Evolutionary conservation across 2,797 vertebrate species (phyloP).

Genomic region (Phaenicophaeus curvirostris): DNA sequence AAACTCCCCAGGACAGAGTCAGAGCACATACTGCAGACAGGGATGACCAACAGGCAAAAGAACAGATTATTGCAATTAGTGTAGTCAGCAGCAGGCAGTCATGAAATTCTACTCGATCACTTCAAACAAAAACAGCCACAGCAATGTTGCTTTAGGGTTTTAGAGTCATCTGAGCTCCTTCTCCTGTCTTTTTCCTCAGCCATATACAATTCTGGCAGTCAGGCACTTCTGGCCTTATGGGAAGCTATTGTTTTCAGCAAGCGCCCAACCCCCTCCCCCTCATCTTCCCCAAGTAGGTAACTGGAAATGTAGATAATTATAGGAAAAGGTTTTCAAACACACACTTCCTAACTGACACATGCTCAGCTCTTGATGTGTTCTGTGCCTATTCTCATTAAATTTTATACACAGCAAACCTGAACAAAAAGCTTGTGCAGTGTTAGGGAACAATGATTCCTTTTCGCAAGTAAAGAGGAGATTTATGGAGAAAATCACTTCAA

Average conservation of each 20-base stretch:
- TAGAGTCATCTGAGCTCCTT: accelerated
- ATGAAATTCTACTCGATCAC: accelerated
- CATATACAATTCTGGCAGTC: not conserved
- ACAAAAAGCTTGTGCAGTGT: conserved; percentile 57
- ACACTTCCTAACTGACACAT: conserved; percentile 49
- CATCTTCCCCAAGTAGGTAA: not conserved
- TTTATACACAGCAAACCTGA: conserved; percentile 68
- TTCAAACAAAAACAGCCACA: not conserved
- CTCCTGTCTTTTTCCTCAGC: not conserved
- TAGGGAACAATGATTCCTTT: conserved; percentile 70
- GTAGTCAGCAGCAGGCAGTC: accelerated
- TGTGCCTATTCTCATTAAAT: conserved; percentile 72
- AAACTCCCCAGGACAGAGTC: too few species aligned
- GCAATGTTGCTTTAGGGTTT: accelerated
- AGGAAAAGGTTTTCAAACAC: conserved; percentile 61
- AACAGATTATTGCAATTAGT: accelerated
- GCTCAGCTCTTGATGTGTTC: conserved; percentile 56
- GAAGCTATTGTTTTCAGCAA: not conserved
- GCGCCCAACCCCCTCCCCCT: not conserved
- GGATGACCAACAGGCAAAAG: accelerated
- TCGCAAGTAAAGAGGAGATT: conserved; percentile 67
- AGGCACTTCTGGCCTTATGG: not conserved
- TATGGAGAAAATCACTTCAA: conserved; percentile 70
- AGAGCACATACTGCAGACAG: not conserved
- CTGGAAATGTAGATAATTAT: conserved; percentile 45